Conservation (phyloP, 2,113 vertebrate genomes). For the Takifugu bimaculatus region DNA sequence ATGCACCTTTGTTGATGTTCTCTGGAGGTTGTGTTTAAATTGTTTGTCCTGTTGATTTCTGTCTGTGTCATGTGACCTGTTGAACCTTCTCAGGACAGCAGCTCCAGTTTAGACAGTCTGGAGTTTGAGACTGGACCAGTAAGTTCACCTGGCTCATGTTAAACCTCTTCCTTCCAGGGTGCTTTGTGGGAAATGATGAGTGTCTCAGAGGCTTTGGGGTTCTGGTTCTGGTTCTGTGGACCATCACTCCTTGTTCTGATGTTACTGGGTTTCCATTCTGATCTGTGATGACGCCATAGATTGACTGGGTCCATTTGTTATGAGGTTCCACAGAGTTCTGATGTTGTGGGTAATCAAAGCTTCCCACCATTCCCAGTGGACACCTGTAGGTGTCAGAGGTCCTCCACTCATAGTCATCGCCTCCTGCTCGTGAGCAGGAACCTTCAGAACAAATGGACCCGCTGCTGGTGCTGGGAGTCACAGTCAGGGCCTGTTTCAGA, state of each 20-base stretch:
- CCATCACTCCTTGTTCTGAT: no score
- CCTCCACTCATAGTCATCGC: no score
- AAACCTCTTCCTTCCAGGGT: constrained; percentile 16
- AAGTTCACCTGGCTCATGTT: constrained; percentile 75
- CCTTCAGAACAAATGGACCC: no score
- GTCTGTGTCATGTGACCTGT: neutral
- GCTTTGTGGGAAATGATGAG: constrained; percentile 61
- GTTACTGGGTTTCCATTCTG: no score
- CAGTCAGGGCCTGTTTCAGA: no score
- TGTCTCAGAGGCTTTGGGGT: constrained; percentile 16
- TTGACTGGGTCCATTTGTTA: neutral
- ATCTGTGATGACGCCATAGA: constrained; percentile 6
- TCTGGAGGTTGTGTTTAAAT: no score
- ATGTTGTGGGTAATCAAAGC: neutral
- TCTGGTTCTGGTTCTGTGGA: constrained; percentile 16
- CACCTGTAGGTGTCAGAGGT: no score
- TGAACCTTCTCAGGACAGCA: constrained; percentile 78
- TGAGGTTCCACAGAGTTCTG: constrained; percentile 14
- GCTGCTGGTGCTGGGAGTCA: no score
- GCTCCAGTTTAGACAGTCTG: constrained; percentile 87
- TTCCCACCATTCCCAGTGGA: neutral
- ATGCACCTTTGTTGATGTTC: no score
- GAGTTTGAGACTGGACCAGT: constrained; percentile 82
- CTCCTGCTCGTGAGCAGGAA: no score
- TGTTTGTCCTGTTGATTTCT: neutral